Base-by-base conservation (phyloP, 1,140 invertebrate species). In the Drosophila arawakana region DNA sequence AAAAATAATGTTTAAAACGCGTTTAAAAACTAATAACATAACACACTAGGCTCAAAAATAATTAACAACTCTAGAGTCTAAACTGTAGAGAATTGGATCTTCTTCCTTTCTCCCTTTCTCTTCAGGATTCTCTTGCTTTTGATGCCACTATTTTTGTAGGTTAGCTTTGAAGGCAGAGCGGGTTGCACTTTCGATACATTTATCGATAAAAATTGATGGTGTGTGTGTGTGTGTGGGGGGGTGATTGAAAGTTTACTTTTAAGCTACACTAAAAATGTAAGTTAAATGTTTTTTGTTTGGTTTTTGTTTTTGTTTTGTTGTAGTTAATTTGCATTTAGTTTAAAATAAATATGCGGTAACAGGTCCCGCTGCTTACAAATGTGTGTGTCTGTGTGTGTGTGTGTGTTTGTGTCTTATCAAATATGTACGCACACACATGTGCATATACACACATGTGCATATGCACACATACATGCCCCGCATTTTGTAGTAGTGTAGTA, bases 341-440 rank as follows among this genome's bases (percentile, higher is more conserved):
- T 82, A 80, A 86, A 86, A 86, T 86, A 86, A 86, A 86, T 83
- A 80, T 81, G 78, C 78, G 78, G 73, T 73, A 21, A 58, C 67
- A 58, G 62, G 46, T 66, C 10, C 25, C 76, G 68, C 81, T 67
- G 80, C 76, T 65, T 66, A 66, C 69, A 71, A 71, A 62, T 80
- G 41, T 76, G 50, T 35, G 35, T 52, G 30, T 62, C 13, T 50
- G 44, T 78, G 50, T 79, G 35, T 67, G 46, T 80, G n/a, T 72
- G 46, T 75, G 46, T 37, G 34, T 54, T 13, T 57, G 41, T 30
- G 25, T 30, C 54, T 57, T 57, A 57, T 57, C 37, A 57, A 21
- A 39, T 57, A 35, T 66, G 15, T 71, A 18, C 46, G 46, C 72
- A 44, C 47, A 54, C 76, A 82, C 71, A 70, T 65, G 46, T 67